Evolutionary conservation across 2,113 vertebrate species (phyloP), one percentile per base, ranked within the genome.

Genomic region (Sitta europaea): DNA sequence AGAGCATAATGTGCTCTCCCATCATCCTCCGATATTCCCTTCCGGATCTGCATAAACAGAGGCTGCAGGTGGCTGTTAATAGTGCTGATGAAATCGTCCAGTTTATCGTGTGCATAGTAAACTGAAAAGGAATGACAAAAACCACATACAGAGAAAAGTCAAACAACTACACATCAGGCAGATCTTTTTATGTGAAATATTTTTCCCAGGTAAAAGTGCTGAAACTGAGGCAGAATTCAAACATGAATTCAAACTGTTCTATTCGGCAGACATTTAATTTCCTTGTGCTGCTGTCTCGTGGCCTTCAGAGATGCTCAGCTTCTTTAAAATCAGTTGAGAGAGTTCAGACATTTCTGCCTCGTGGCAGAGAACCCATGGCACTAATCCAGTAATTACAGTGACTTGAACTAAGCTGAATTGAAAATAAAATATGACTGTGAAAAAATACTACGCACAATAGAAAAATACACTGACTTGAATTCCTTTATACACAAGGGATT

Each of bases 11-110:
- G 97, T 12, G 98, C 98, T 25, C 95, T 96, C 11, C 99, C 99
- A 0, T 98, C 97, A 0, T 98, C 98, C 79, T 99, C 99, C 0
- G 98, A 98, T 75, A 98, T 88, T 73, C 99, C 99, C 58, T 99
- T 99, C 92, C 99, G 98, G 58, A 99, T 98, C 87, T 99, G 98
- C 97, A 99, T 99, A 21, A 99, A 99, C 95, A 99, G 61, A 14
- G 99, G 98, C 97, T 99, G 98, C 54, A 99, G 97, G 31, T 98
- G 98, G 42, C 97, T 96, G 54, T 99, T 99, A 67, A 99, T 98
- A 29, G 97, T 96, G 18, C 90, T 89, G 74, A 99, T 98, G 93
- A 99, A 99, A 40, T 99, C 98, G 5, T 99, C 99, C 88, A 99
- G 63, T 75, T 94, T 98, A 67, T 99, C 99, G 0, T 98, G 96